Evolutionary conservation across 2,888 invertebrate species (phyloP), one percentile per base, ranked within the genome.

Genomic region (Cenopis cana): DNA sequence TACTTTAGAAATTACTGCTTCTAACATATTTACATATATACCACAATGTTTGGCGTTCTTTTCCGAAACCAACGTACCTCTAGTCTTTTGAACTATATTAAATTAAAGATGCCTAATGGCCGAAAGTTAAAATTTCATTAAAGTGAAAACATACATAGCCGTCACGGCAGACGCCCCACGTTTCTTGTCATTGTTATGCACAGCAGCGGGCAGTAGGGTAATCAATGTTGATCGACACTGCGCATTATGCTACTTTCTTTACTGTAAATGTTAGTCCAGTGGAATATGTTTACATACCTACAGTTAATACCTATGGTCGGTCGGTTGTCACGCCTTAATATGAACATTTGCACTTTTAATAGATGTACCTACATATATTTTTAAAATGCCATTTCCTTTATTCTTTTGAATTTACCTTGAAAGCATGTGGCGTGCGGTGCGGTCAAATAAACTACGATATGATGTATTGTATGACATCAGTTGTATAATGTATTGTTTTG

Each of bases 171-270:
- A 70, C 54, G 70, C 54, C 33, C 65, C 41, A 49, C 55, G 54
- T 64, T 54, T 64, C 70, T 59, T 65, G 59, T 70, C 65, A 70
- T 66, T 70, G 65, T 41, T 54, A 70, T 66, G 65, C 70, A 24
- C 52, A 54, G 59, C 52, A 54, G 59, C 33, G 64, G 65, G 65
- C 59, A 65, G 59, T 60, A 54, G 59, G 70, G 46, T 70, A 70
- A 70, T 70, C 59, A 60, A 20, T 46, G 69, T 69, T n/a, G 29
- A 68, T 54, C 60, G 59, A 60, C 56, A 36, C 62, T 64, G 41
- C 54, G 59, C 52, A 65, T 46, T 55, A 46, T 61, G 29, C 46
- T 36, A 56, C 68, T 69, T 69, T 69, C 68, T 55, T 69, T 24
- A 52, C 20, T 49, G 18, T 54, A 54, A 24, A 24, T 24, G 38